A percentile compares a stretch with the other conserved stretches of the same genome.
Conservation (phyloP, 53 echinoderm and acorn worm species). For the Paracentrotus lividus region DNA sequence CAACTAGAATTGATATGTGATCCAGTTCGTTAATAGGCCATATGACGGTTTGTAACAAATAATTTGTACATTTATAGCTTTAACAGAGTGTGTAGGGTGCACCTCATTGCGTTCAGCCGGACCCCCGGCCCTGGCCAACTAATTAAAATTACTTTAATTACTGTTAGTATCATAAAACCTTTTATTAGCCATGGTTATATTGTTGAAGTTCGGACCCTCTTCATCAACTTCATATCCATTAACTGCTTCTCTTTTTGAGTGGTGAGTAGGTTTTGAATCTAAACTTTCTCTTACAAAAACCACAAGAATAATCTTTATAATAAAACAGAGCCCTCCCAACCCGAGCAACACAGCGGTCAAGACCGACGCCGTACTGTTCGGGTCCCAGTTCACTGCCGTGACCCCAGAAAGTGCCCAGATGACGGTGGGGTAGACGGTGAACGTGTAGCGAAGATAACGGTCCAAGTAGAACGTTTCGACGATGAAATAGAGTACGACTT, state of each 20-base stretch:
- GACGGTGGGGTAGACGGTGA: constrained; percentile 77
- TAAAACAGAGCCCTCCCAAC: constrained; percentile 25
- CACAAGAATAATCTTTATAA: constrained; percentile 57
- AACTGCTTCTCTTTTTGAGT: background rate
- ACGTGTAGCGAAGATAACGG: constrained; percentile 84
- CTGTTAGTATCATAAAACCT: background rate
- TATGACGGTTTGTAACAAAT: too few relatives aligned
- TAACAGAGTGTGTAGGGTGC: too few relatives aligned
- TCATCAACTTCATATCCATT: background rate
- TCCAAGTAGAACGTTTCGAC: constrained; percentile 82
- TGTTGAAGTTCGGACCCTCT: background rate
- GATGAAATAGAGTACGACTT: constrained; percentile 77
- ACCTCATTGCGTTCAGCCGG: too few relatives aligned
- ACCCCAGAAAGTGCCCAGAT: constrained; percentile 81
- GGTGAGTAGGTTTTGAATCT: background rate
- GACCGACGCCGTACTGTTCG: constrained; percentile 55
- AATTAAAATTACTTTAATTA: constrained; percentile 11
- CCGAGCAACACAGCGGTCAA: constrained; percentile 66
- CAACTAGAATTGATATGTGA: too few relatives aligned
- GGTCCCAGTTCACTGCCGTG: constrained; percentile 71
- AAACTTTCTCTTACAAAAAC: background rate
- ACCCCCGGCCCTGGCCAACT: too few relatives aligned
- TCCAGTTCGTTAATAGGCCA: too few relatives aligned
- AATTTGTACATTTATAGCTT: too few relatives aligned
- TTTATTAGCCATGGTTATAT: background rate